These are phyloP conservation scores for Procavia capensis DNA, from an alignment of 2,113 vertebrate genomes.

Conservation along the genomic window DNA sequence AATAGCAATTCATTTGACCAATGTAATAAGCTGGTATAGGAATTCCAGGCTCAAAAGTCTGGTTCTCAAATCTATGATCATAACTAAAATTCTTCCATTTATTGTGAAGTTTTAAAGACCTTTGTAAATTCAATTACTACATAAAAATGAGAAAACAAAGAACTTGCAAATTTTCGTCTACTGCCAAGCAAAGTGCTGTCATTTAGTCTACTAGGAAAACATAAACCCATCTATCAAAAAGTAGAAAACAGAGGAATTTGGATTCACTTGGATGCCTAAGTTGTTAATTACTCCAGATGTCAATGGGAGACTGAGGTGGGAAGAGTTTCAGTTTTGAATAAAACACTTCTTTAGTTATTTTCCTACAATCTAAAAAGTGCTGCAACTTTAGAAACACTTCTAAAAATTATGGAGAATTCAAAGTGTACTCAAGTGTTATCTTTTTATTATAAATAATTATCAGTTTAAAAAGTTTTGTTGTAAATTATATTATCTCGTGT, in stretches of 20 bases:
- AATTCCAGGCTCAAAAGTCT: not conserved
- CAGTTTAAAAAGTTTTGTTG: not conserved
- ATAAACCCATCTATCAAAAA: not conserved
- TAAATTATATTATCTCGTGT: not conserved
- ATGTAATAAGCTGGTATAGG: not conserved
- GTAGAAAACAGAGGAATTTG: not conserved
- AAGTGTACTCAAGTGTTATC: not conserved
- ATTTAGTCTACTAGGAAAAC: not conserved
- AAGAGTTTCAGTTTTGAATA: not conserved
- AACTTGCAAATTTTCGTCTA: not conserved
- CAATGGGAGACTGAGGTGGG: not conserved
- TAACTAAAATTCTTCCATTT: not conserved
- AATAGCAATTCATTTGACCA: not conserved
- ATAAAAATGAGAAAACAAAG: not conserved
- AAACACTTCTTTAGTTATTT: not conserved
- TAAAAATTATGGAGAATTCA: not conserved
- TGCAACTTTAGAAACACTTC: not conserved
- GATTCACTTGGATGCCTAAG: not conserved
- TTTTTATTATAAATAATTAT: slow-evolving; percentile 12
- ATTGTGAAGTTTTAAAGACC: not conserved
- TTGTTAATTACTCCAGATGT: not conserved
- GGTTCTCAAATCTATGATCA: not conserved
- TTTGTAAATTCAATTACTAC: not conserved
- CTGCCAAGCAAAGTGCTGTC: too few species aligned
- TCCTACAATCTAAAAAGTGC: not conserved